Conservation (phyloP, 2,888 invertebrate genomes). For the Choreutis nemorana region DNA sequence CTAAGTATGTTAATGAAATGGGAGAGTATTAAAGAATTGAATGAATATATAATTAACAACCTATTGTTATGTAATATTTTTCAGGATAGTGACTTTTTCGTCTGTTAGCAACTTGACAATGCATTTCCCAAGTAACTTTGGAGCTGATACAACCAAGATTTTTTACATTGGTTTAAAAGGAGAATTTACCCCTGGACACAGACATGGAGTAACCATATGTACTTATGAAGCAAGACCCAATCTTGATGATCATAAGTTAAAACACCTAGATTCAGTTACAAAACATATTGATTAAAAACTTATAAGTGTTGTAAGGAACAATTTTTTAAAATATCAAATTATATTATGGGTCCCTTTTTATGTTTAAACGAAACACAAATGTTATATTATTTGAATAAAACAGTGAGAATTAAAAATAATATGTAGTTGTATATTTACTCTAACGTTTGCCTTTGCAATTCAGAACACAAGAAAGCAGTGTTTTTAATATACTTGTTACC, state of each 20-base stretch:
- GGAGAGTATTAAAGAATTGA: conserved; percentile 1
- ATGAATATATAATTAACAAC: neutral
- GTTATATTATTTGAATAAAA: no score
- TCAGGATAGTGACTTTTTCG: conserved; percentile 90
- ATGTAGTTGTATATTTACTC: no score
- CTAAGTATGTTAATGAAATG: conserved; percentile 72
- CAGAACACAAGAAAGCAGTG: no score
- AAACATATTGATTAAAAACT: conserved; percentile 58
- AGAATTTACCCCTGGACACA: conserved; percentile 85
- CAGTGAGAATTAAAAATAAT: no score
- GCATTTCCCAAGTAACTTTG: conserved; percentile 91
- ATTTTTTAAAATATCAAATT: neutral
- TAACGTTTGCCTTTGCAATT: no score
- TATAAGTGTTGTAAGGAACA: neutral
- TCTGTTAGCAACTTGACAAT: conserved; percentile 88
- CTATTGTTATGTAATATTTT: conserved; percentile 22
- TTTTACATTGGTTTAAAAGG: conserved; percentile 96
- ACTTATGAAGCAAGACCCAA: conserved; percentile 90
- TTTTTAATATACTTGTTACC: no score
- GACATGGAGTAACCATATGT: conserved; percentile 91
- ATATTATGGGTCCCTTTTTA: neutral
- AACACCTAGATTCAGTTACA: conserved; percentile 68
- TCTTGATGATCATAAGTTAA: conserved; percentile 83
- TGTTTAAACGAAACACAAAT: no score
- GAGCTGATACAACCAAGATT: conserved; percentile 82